Base-by-base conservation (phyloP, 2,113 vertebrate species). In the Delphinus delphis region DNA sequence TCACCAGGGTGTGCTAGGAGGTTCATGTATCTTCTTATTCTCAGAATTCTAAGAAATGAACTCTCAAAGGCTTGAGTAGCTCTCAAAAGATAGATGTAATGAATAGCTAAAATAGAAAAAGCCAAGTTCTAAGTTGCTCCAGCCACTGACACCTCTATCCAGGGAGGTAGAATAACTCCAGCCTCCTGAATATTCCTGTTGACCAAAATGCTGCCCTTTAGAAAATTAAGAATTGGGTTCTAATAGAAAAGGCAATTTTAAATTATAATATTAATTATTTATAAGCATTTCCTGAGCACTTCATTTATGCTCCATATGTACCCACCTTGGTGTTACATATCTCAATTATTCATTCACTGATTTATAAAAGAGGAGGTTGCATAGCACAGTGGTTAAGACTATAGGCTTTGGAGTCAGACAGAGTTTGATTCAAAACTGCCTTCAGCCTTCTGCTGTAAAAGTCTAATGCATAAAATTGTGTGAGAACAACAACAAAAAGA, bases 41-140 rank as follows among this genome's bases (percentile, higher is more conserved):
- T 98, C 92, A 90, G 60, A 98, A 95, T 86, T 97, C 94, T 73
- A 97, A 96, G 96, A 98, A 98, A 98, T 90, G 95, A 98, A 97
- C 82, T 97, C 97, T 98, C 94, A 83, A 97, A 98, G 79, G 55
- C 86, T 96, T 58, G n/a, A 94, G 53, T 84, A 92, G 95, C 93
- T 97, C 87, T 60, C 73, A 93, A 96, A 97, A 97, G 98, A 98
- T 88, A 93, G 92, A 97, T 98, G 96, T 84, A 97, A 98, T 97
- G 83, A 98, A 87, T 55, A 97, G n/a, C 20, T 92, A 74, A 90
- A 91, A 63, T 60, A 94, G 33, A 91, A 84, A 87, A 5, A 38
- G 18, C 14, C 44, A 21, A 71, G 8, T 4, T 92, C 62, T 25
- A 83, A 84, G 44, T 55, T 92, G 21, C 5, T 87, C 38, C 18